phyloP scores from a whole-genome alignment of 2,113 vertebrate genomes.

The Datnioides undecimradiatus region DNA sequence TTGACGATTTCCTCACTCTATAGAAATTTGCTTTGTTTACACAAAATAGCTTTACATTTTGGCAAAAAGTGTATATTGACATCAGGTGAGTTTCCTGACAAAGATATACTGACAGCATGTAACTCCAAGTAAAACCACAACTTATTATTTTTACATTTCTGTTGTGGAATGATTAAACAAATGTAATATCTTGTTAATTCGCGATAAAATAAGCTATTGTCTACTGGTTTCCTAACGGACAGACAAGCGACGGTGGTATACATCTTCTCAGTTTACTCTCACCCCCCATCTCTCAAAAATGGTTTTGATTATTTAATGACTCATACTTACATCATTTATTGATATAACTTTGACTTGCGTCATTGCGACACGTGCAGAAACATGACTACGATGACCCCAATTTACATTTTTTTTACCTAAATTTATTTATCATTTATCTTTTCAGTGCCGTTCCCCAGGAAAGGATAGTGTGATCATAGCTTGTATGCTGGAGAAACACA shows the following conservation, averaged over 20 bases:
- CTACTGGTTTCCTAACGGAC: no score
- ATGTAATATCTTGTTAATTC: background rate
- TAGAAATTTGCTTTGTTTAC: no score
- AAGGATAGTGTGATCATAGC: background rate
- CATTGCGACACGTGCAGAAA: conserved; percentile 12
- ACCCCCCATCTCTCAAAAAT: background rate
- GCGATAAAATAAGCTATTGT: no score
- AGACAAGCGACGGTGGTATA: background rate
- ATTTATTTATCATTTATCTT: no score
- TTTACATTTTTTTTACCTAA: no score
- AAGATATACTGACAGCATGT: background rate
- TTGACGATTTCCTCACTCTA: background rate
- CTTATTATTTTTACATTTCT: background rate
- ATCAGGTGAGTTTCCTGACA: background rate
- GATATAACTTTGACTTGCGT: background rate
- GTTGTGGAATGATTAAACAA: background rate
- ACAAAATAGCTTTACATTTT: background rate
- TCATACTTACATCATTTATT: conserved; percentile 24
- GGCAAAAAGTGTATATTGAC: background rate
- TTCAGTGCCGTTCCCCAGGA: background rate
- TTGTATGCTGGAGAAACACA: background rate
- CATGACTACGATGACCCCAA: background rate
- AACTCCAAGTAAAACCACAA: background rate
- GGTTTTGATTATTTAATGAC: conserved; percentile 19
- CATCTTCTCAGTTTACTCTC: background rate